A percentile compares a stretch with the other conserved stretches of the same genome.
Conservation (phyloP, 1,140 invertebrate genomes). For the Drosophila teissieri region DNA sequence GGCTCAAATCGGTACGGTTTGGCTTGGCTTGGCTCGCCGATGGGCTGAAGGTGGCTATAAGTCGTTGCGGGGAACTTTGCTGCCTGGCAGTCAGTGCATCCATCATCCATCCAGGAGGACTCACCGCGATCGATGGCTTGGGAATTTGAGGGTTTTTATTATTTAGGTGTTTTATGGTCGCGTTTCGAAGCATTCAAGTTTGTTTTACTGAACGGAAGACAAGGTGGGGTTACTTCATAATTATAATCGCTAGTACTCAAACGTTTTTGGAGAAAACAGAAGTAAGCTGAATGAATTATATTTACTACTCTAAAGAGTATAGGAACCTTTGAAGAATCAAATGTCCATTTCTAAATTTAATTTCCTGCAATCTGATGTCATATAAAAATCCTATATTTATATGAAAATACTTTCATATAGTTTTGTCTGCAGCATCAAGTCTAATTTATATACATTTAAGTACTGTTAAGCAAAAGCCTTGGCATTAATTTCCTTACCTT, state of each 20-base stretch:
- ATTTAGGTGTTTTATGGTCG: too few relatives aligned
- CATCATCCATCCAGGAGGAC: conserved; percentile 33
- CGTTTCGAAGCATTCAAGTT: too few relatives aligned
- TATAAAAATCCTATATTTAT: background rate
- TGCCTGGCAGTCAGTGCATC: conserved; percentile 39
- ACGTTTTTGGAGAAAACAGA: too few relatives aligned
- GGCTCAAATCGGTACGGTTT: conserved; percentile 25
- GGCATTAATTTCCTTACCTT: background rate
- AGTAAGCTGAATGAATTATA: too few relatives aligned
- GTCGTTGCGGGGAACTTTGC: conserved; percentile 18
- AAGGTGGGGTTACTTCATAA: too few relatives aligned
- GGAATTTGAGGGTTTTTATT: conserved; percentile 2
- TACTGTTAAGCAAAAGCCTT: background rate
- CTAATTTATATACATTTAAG: background rate
- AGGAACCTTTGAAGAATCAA: too few relatives aligned
- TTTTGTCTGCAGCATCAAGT: background rate
- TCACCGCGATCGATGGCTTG: conserved; percentile 7
- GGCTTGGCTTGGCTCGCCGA: background rate
- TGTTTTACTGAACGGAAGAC: too few relatives aligned
- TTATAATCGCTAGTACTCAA: too few relatives aligned
- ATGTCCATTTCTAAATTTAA: too few relatives aligned
- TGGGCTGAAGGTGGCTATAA: conserved; percentile 21
- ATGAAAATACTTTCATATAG: background rate
- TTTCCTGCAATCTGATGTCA: too few relatives aligned
- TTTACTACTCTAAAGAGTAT: too few relatives aligned